Base-by-base conservation (phyloP, 2,797 vertebrate genomes). In the Sebastes hopkinsi region DNA sequence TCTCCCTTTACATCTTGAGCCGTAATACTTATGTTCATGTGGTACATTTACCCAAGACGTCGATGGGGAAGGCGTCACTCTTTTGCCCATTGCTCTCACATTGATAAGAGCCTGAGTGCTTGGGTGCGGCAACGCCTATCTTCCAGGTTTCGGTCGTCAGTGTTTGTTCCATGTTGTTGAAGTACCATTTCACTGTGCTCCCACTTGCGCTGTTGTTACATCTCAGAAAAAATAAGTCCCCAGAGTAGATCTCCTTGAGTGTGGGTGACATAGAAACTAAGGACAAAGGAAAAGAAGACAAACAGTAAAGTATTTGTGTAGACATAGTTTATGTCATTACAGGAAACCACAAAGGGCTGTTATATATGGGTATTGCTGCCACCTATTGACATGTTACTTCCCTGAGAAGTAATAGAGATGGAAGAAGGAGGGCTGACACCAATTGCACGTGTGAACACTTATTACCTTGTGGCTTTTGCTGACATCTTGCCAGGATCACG, bases 161-260 rank as follows among this genome's bases (percentile, higher is more conserved):
- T 0, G 0, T 0, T 0, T 5, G 0, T 2, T 2, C 0, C 0
- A 0, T 0, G 2, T 4, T 0, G 9, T 92, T 62, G 0, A 81
- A 2, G 34, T 64, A 59, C 93, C 93, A 95, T 34, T 1, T 78
- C 34, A 86, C 82, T 1, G 7, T 50, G 4, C 1, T 25, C 0
- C 0, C 60, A 10, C 0, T 27, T 4, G 0, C 0, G 0, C 0
- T 1, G 6, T 1, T 6, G 0, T 10, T 0, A 70, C 94, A 95
- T 1, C 0, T 61, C 81, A 95, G 27, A 22, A 77, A 66, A 65
- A 95, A 0, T 2, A 74, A 29, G 75, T 95, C 93, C n/a, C 92
- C 92, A 32, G 6, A 20, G 27, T 73, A 92, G 62, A 89, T 50
- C 1, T 1, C 0, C 0, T 2, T 1, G 10, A 84, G 30, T 8